phyloP scores from a whole-genome alignment of 2,113 vertebrate species.

The Rhagologus leucostigma region DNA sequence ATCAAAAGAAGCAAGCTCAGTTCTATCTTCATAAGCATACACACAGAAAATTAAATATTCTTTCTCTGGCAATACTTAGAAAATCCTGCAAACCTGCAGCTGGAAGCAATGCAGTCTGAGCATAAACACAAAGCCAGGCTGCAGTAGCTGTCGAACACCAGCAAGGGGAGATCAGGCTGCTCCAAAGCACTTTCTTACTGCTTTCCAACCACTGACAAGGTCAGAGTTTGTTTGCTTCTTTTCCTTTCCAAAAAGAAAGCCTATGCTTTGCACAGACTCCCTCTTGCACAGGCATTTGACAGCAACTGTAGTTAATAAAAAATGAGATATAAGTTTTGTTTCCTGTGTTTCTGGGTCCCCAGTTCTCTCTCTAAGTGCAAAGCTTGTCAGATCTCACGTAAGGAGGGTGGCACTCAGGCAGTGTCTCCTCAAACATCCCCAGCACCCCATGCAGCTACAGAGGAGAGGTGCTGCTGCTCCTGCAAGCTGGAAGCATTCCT shows the following conservation, averaged over 20 bases:
- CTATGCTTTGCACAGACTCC: not conserved
- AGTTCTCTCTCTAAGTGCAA: not conserved
- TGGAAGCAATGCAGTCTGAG: not conserved
- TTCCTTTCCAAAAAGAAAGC: not conserved
- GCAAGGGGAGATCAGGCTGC: constrained; percentile 53
- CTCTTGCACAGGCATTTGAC: not conserved
- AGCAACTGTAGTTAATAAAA: not conserved
- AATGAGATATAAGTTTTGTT: not conserved
- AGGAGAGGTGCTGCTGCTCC: not conserved
- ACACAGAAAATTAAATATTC: not conserved
- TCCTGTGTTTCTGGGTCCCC: not conserved
- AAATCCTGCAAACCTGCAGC: not conserved
- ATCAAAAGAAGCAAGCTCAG: not conserved
- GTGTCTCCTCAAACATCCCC: rapidly evolving
- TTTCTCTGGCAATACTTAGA: not conserved
- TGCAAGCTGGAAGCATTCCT: rapidly evolving
- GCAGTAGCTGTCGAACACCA: constrained; percentile 28
- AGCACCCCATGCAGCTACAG: not conserved
- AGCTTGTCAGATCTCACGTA: not conserved
- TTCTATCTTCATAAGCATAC: not conserved
- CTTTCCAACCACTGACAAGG: not conserved
- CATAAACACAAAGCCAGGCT: not conserved
- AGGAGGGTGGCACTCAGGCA: no score
- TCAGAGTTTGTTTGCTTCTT: not conserved
- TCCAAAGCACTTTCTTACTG: not conserved